Percentiles rank a stretch among this genome's conserved stretches.
Conservation (phyloP, 2,113 vertebrate genomes). For the Mastomys natalensis region DNA sequence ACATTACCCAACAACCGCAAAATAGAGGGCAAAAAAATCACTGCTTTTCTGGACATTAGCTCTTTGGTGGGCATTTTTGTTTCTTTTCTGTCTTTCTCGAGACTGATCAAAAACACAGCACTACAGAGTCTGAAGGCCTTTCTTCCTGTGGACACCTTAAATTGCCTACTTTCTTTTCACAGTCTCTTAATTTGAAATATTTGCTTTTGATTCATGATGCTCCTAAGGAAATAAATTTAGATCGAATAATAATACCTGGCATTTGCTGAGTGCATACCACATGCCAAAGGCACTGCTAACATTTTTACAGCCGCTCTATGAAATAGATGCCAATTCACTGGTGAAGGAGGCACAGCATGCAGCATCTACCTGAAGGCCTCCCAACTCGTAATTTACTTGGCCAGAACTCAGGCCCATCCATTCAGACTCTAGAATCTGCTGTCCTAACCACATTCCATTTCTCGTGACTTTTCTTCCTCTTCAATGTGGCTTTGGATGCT, state of each 20-base stretch:
- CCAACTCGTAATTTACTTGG: not conserved
- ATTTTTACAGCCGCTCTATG: not conserved
- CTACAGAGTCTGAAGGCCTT: not conserved
- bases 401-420: not conserved
- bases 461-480: conserved; percentile 21
- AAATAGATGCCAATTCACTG: not conserved
- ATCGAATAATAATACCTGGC: conserved; percentile 19
- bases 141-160: not conserved
- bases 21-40: not conserved
- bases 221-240: not conserved
- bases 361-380: not conserved
- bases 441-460: not conserved
- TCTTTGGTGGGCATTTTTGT: not conserved
- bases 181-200: not conserved
- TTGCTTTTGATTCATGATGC: not conserved
- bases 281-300: not conserved
- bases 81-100: conserved; percentile 30
- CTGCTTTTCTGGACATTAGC: not conserved
- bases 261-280: not conserved
- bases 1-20: not conserved
- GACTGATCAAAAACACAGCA: conserved; percentile 10
- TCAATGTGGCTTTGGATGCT: not conserved
- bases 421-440: not conserved
- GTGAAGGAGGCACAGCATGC: not conserved
- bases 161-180: not conserved